A percentile compares a stretch with the other conserved stretches of the same genome.
phyloP scores from a whole-genome alignment of 2,113 vertebrate genomes.

The Ahaetulla prasina region DNA sequence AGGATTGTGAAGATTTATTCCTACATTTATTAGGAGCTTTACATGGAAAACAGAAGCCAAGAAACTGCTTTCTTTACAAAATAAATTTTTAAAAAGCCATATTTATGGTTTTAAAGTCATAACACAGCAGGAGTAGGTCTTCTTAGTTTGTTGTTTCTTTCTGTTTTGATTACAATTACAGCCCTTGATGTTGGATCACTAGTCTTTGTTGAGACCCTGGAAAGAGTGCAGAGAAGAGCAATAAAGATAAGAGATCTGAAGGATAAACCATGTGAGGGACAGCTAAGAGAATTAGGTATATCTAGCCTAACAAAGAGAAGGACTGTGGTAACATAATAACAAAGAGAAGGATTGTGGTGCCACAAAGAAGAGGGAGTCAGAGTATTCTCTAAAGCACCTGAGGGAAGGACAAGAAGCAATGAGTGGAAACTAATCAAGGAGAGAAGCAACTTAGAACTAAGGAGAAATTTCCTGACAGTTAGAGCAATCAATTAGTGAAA shows the following conservation, averaged over 20 bases:
- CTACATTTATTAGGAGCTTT: not conserved
- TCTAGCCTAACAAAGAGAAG: not conserved
- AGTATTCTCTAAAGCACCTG: too few species aligned
- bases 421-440: too few species aligned
- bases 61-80: not conserved
- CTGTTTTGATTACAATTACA: not conserved
- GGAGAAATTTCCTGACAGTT: too few species aligned
- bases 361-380: too few species aligned
- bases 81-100: not conserved
- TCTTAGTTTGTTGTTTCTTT: not conserved
- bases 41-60: rapidly evolving
- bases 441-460: too few species aligned
- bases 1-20: not conserved
- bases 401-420: too few species aligned
- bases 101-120: rapidly evolving
- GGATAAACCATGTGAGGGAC: not conserved
- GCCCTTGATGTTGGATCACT: rapidly evolving
- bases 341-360: too few species aligned
- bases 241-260: not conserved
- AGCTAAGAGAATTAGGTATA: not conserved
- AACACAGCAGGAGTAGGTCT: not conserved
- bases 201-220: not conserved
- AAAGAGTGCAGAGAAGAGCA: not conserved
- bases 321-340: not conserved
- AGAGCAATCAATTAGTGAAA: too few species aligned